Conservation (phyloP, 1,140 invertebrate genomes). For the Lordiphosa stackelbergi region DNA sequence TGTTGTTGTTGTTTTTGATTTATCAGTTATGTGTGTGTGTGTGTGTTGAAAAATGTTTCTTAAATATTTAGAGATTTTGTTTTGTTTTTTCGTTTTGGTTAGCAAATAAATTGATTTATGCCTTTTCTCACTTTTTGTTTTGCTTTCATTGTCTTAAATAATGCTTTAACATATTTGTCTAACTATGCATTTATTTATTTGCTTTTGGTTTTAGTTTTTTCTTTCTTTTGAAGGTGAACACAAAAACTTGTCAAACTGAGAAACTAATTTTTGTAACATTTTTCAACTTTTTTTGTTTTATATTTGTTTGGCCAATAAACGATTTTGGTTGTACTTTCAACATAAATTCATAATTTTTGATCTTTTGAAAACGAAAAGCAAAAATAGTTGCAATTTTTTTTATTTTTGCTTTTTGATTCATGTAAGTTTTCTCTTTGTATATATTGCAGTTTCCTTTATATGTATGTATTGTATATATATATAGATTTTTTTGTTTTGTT, state of each 20-base stretch:
- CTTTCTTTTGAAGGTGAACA: slow-evolving; percentile 51
- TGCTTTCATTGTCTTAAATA: slow-evolving; percentile 50
- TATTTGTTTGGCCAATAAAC: slow-evolving; percentile 62
- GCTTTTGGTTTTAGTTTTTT: slow-evolving; percentile 9
- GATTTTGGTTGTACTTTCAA: slow-evolving; percentile 66
- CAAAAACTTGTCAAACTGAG: slow-evolving; percentile 44
- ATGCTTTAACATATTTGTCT: slow-evolving; percentile 74
- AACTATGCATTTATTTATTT: slow-evolving; percentile 58
- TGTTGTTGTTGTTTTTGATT: slow-evolving; percentile 59
- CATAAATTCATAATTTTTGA: slow-evolving; percentile 66
- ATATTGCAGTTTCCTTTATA: slow-evolving; percentile 66
- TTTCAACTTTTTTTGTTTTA: slow-evolving; percentile 26
- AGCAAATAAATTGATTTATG: slow-evolving; percentile 70
- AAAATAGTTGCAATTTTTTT: slow-evolving; percentile 17
- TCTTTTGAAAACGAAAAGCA: slow-evolving; percentile 16
- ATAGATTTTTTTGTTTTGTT: slow-evolving; percentile 33
- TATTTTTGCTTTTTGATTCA: slow-evolving; percentile 51
- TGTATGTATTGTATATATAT: slow-evolving; percentile 47
- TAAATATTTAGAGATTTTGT: slow-evolving; percentile 44
- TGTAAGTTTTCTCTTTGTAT: slow-evolving; percentile 65
- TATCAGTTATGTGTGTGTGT: slow-evolving; percentile 51
- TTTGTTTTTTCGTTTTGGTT: slow-evolving; percentile 28
- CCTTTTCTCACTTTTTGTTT: slow-evolving; percentile 25
- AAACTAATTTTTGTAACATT: slow-evolving; percentile 49
- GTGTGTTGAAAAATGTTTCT: slow-evolving; percentile 34